Evolutionary conservation across 2,888 invertebrate genomes (phyloP).

Genomic region (Panorpa germanica): DNA sequence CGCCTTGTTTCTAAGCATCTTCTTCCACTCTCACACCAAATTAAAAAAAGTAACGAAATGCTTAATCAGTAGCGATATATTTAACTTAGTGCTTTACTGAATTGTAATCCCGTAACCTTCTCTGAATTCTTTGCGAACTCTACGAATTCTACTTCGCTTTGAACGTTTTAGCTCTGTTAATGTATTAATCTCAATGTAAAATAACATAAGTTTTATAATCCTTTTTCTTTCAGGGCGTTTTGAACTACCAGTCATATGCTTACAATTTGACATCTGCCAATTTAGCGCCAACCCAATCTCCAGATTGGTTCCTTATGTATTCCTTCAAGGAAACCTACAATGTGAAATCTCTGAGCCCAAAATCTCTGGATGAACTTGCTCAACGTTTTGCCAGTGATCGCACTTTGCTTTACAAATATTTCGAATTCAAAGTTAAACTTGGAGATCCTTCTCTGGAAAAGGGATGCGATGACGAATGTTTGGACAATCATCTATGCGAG

Average conservation of each 20-base stretch:
- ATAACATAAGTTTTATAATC: background rate
- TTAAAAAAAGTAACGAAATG: no score
- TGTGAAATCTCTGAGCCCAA: constrained; percentile 36
- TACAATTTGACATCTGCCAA: constrained; percentile 63
- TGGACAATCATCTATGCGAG: constrained; percentile 17
- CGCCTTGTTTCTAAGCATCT: no score
- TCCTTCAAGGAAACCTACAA: constrained; percentile 49
- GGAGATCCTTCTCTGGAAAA: constrained; percentile 17
- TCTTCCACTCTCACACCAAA: no score
- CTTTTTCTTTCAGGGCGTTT: constrained; percentile 31
- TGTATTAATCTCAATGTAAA: no score
- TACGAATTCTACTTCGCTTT: no score
- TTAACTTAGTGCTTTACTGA: no score
- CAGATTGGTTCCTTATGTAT: constrained; percentile 55
- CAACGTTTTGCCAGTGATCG: constrained; percentile 28
- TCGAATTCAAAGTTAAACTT: constrained; percentile 16
- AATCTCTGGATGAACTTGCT: constrained; percentile 39
- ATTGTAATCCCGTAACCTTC: no score
- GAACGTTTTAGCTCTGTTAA: no score
- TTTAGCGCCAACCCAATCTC: constrained; percentile 29
- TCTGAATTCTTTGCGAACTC: no score
- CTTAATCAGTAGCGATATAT: no score
- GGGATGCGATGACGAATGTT: constrained; percentile 18
- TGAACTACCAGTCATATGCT: constrained; percentile 48
- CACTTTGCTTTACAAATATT: constrained; percentile 16